phyloP scores from a whole-genome alignment of 2,113 vertebrate genomes.

The Sphyrna mokarran region DNA sequence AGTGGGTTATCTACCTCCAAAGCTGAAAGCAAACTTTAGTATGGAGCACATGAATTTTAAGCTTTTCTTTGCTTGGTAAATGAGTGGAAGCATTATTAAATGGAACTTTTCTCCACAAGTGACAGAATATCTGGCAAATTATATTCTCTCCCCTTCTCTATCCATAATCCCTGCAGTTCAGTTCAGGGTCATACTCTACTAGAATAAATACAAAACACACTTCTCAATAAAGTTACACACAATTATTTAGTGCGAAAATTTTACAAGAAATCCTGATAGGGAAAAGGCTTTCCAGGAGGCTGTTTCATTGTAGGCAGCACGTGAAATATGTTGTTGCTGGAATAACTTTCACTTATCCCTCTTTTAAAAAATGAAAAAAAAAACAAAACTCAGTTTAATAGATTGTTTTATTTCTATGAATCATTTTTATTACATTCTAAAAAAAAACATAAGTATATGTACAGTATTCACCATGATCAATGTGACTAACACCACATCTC shows the following conservation, averaged over 20 bases:
- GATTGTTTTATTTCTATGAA: conserved; percentile 3
- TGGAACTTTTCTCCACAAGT: background rate
- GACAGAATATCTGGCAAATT: background rate
- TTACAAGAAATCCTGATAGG: background rate
- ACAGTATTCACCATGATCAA: conserved; percentile 36
- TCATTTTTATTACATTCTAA: conserved; percentile 36
- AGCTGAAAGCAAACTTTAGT: background rate
- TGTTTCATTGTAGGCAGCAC: background rate
- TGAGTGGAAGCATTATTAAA: background rate
- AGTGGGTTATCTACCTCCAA: background rate
- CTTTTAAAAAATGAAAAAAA: background rate
- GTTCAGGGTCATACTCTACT: background rate
- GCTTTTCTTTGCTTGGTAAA: background rate
- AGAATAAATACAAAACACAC: background rate
- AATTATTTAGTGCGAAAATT: background rate
- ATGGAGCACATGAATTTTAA: background rate
- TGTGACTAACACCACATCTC: conserved; percentile 24
- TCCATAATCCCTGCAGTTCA: background rate
- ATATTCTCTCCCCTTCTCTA: background rate
- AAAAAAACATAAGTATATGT: conserved; percentile 34
- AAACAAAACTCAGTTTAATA: background rate
- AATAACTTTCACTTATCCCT: background rate
- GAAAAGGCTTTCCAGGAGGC: background rate
- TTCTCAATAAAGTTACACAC: background rate
- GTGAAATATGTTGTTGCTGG: background rate